These are phyloP conservation scores for Acridotheres tristis DNA, from an alignment of 2,797 vertebrate species.

Conservation along the genomic window DNA sequence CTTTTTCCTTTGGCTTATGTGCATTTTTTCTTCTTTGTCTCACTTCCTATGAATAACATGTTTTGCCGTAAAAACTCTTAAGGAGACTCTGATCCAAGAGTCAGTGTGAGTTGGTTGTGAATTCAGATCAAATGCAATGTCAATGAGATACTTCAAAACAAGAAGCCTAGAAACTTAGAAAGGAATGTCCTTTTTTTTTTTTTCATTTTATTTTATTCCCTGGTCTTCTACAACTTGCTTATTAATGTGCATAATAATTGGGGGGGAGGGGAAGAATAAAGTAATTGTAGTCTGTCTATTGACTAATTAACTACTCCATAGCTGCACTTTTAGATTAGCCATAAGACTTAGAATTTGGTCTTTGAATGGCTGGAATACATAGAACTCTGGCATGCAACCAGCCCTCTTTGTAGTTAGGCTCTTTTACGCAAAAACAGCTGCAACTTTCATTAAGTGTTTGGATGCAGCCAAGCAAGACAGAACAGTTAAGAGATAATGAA, in stretches of 20 bases:
- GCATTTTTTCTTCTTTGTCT: not conserved
- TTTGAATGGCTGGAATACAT: not conserved
- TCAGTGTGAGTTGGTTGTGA: not conserved
- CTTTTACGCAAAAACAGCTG: not conserved
- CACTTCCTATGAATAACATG: not conserved
- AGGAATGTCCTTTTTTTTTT: not conserved
- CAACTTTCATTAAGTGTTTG: not conserved
- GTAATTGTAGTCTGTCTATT: not conserved
- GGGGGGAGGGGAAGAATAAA: accelerated
- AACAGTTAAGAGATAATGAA: constrained; percentile 3
- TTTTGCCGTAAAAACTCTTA: not conserved
- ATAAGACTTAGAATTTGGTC: not conserved
- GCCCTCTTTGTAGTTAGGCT: not conserved
- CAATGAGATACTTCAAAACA: not conserved
- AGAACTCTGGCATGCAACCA: not conserved
- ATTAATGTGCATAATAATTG: not conserved
- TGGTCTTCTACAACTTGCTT: not conserved
- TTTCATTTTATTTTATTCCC: not conserved
- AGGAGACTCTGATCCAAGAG: not conserved
- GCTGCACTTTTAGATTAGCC: not conserved
- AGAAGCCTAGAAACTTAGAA: not conserved
- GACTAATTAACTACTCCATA: not conserved
- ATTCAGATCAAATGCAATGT: not conserved
- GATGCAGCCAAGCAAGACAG: not conserved
- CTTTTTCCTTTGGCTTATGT: not conserved